Evolutionary conservation across 2,113 vertebrate species (phyloP).

Genomic region (Etia nguti): DNA sequence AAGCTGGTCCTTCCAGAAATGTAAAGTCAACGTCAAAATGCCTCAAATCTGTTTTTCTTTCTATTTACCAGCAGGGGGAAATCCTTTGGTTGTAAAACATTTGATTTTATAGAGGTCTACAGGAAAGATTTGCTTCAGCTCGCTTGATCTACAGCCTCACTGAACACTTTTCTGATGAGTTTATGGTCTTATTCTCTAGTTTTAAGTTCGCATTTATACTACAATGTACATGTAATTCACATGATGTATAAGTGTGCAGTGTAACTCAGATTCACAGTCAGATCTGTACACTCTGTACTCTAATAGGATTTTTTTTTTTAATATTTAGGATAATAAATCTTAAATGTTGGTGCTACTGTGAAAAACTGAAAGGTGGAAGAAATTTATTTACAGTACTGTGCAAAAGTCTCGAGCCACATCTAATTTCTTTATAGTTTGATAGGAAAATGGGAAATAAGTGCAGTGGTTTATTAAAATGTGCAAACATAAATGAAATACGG

Average conservation of each 20-base stretch:
- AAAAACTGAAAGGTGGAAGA: neutral
- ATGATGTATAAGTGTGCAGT: neutral
- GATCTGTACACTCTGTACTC: neutral
- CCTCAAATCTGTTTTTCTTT: neutral
- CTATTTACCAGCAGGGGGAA: neutral
- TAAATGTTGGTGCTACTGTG: neutral
- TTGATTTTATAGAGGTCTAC: neutral
- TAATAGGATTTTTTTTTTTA: fast-evolving
- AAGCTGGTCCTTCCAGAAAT: neutral
- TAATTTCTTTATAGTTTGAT: neutral
- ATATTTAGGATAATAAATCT: neutral
- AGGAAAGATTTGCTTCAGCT: neutral
- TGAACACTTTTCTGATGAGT: neutral
- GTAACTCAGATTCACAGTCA: neutral
- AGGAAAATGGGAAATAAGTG: neutral
- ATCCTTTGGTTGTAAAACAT: neutral
- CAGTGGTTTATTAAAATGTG: neutral
- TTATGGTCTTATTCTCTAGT: neutral
- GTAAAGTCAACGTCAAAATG: neutral
- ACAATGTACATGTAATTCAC: neutral
- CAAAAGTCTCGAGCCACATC: neutral
- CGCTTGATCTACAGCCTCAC: neutral
- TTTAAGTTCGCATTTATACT: neutral
- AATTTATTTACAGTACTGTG: neutral
- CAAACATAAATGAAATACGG: neutral